Percentiles rank a stretch among this genome's conserved stretches.
Conservation (phyloP, 2,888 invertebrate genomes). For the Troglohyphantes excavatus region DNA sequence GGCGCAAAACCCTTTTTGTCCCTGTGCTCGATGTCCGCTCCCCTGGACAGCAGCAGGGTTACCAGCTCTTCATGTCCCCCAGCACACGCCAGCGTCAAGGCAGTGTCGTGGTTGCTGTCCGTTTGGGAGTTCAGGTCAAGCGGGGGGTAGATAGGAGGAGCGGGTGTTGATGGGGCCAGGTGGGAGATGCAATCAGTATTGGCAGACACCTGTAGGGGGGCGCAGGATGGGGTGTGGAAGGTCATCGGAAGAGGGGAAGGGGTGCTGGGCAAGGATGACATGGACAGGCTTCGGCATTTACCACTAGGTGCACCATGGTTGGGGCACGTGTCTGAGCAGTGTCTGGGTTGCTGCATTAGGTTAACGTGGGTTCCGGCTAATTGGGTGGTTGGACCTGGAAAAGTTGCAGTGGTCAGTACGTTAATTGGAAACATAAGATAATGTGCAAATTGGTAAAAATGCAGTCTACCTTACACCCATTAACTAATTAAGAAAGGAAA, state of each 20-base stretch:
- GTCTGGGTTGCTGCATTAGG: slow-evolving; percentile 70
- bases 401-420: background rate
- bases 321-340: slow-evolving; percentile 78
- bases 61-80: slow-evolving; percentile 98
- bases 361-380: slow-evolving; percentile 71
- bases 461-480: no score
- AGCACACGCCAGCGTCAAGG: slow-evolving; percentile 97
- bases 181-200: slow-evolving; percentile 50
- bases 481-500: no score
- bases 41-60: slow-evolving; percentile 93
- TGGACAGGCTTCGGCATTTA: slow-evolving; percentile 53
- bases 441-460: no score
- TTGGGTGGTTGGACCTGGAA: slow-evolving; percentile 76
- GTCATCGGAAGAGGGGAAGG: slow-evolving; percentile 75
- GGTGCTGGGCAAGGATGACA: slow-evolving; percentile 60
- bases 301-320: slow-evolving; percentile 48
- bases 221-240: slow-evolving; percentile 78
- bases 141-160: slow-evolving; percentile 79
- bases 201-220: slow-evolving; percentile 56
- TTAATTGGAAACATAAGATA: no score
- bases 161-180: slow-evolving; percentile 62
- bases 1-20: slow-evolving; percentile 99
- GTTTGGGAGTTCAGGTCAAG: slow-evolving; percentile 97
- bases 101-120: slow-evolving; percentile 99
- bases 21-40: slow-evolving; percentile 98